Evolutionary conservation across 1,140 invertebrate species (phyloP).

Genomic region (Lineus longissimus): DNA sequence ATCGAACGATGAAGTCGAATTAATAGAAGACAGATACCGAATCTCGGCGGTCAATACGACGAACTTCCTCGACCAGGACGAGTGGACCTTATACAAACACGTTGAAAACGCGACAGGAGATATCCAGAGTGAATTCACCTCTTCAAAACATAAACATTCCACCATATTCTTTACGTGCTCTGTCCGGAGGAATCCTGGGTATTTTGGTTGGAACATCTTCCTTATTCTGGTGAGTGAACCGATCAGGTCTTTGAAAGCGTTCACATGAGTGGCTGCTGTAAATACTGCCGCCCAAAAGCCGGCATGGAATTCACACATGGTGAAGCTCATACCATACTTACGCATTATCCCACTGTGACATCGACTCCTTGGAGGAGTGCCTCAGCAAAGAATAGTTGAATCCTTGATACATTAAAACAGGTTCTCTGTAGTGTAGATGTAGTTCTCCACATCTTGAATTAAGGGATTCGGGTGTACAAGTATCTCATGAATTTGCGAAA

Average conservation of each 20-base stretch:
- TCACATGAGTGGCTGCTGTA: too few relatives aligned
- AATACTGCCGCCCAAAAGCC: too few relatives aligned
- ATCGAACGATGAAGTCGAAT: slow-evolving; percentile 28
- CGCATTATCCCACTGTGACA: not conserved
- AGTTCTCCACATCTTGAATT: too few relatives aligned
- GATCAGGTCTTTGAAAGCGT: too few relatives aligned
- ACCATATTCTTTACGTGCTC: slow-evolving; percentile 33
- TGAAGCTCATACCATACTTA: not conserved
- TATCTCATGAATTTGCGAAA: too few relatives aligned
- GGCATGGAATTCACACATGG: too few relatives aligned
- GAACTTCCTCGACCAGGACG: slow-evolving; percentile 30
- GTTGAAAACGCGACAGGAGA: slow-evolving; percentile 32
- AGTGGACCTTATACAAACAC: slow-evolving; percentile 40
- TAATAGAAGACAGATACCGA: slow-evolving; percentile 31
- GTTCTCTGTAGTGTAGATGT: too few relatives aligned
- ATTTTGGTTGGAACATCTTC: slow-evolving; percentile 43
- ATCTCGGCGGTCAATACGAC: slow-evolving; percentile 17
- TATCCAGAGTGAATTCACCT: slow-evolving; percentile 32
- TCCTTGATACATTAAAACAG: too few relatives aligned
- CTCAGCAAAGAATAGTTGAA: too few relatives aligned
- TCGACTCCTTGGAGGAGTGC: not conserved
- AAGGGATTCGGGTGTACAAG: too few relatives aligned
- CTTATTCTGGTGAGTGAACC: slow-evolving; percentile 42
- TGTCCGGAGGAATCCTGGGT: slow-evolving; percentile 36
- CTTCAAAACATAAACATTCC: slow-evolving; percentile 30